Base-by-base conservation (phyloP, 2,888 invertebrate genomes). In the Dysmachus trigonus region DNA sequence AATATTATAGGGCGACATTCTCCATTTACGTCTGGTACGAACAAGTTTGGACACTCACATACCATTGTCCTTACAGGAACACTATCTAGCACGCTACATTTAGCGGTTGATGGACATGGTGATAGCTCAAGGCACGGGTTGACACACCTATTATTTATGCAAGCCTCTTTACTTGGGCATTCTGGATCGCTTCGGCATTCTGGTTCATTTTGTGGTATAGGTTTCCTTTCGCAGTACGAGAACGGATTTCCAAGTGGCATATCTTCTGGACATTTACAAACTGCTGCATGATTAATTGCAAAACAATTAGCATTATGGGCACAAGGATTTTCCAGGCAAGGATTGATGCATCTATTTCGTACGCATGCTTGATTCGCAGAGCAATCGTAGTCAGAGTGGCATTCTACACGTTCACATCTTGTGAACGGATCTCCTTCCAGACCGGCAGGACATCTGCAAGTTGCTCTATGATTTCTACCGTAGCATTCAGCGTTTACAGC, bases 11-110 rank as follows among this genome's bases (percentile, higher is more conserved):
- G 94, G 90, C 94, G 95, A 90, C 97, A 97, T 90, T 95, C 94
- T 86, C 97, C 97, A 89, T 94, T 94, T 88, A 95, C 93, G 89
- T 97, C 95, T 0, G 97, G 96, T 87, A 97, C 95, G 93, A 95
- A 97, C 76, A 97, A 96, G 89, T 96, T 96, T 0, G 97, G 96
- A 89, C 97, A 97, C 86, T 96, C 96, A 90, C 97, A 98, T 76
- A 96, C 95, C 94, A 98, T 95, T 3, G 97, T 97, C 88, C 97
- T 93, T 84, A 97, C 96, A 30, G 97, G 97, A 62, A 96, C 93
- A 87, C 97, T 97, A 90, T 98, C 96, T 18, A 97, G 93, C 13
- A 97, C 97, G 86, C 95, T 95, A 91, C 98, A 98, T 84, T 94
- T 94, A 4, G 97, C 95, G 85, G 95, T 94, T 86, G 94, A 93